Conservation (phyloP, 2,888 invertebrate species). For the Lepidonotus clava region DNA sequence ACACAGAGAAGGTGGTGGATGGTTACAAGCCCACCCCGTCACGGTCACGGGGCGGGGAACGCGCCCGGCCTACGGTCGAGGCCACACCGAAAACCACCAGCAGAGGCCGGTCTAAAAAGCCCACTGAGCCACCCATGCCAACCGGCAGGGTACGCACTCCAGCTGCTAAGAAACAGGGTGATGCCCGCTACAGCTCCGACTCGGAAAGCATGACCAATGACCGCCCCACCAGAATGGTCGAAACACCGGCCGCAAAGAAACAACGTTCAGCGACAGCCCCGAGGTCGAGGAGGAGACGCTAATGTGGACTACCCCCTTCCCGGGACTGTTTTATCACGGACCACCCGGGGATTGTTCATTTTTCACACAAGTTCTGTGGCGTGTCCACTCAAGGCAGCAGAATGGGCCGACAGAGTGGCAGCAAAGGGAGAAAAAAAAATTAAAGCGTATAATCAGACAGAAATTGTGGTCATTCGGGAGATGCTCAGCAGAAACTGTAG, state of each 20-base stretch:
- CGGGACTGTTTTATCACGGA: no score
- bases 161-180: conserved; percentile 48
- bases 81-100: not conserved
- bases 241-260: conserved; percentile 42
- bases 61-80: not conserved
- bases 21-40: conserved; percentile 35
- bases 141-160: not conserved
- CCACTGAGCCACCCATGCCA: not conserved
- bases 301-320: not conserved
- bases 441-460: no score
- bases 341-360: not conserved
- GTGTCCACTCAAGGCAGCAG: conserved; percentile 17
- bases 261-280: conserved; percentile 25
- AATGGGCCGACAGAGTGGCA: not conserved
- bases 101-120: not conserved
- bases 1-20: not conserved
- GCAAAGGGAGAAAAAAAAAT: not conserved
- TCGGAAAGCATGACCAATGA: not conserved
- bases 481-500: no score
- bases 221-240: not conserved
- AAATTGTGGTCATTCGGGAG: no score
- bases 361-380: not conserved
- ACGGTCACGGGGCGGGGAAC: not conserved
- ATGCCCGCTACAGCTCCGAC: not conserved
- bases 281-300: not conserved